phyloP scores from a whole-genome alignment of 2,113 vertebrate species.

The Murina feae region DNA sequence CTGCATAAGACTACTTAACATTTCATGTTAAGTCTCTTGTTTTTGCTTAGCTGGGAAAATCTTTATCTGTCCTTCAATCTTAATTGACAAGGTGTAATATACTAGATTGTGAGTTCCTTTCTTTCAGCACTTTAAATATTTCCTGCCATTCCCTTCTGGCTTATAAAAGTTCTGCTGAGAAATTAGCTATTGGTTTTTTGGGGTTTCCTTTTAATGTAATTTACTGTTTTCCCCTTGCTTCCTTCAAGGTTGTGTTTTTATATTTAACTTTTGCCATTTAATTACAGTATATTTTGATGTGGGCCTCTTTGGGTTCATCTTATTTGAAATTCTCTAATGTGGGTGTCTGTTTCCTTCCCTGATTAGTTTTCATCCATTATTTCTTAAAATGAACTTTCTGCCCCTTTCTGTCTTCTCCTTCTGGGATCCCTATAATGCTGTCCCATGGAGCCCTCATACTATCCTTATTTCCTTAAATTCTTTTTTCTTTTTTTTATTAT shows the following conservation, averaged over 20 bases:
- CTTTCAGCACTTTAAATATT: not conserved
- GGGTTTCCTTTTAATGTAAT: not conserved
- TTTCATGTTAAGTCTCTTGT: not conserved
- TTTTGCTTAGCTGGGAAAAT: not conserved
- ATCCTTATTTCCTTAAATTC: not conserved
- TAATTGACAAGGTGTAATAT: not conserved
- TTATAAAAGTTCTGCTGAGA: not conserved
- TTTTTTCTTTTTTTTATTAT: not conserved
- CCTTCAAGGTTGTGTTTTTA: not conserved
- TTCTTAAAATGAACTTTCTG: not conserved
- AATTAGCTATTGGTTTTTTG: not conserved
- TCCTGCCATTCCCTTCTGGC: not conserved
- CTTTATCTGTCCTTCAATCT: not conserved
- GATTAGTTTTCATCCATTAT: not conserved
- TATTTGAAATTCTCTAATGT: not conserved
- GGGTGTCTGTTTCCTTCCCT: not conserved
- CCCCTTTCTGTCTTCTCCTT: not conserved
- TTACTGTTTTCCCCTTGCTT: not conserved
- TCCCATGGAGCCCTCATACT: not conserved
- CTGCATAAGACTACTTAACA: not conserved
- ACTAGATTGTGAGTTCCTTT: not conserved
- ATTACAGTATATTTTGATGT: not conserved
- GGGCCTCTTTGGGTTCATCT: not conserved
- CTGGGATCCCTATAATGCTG: not conserved
- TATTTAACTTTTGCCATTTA: not conserved